Percentiles rank a stretch among this genome's conserved stretches.
phyloP scores from a whole-genome alignment of 2,888 invertebrate species.

The Cyrtodaria siliqua region DNA sequence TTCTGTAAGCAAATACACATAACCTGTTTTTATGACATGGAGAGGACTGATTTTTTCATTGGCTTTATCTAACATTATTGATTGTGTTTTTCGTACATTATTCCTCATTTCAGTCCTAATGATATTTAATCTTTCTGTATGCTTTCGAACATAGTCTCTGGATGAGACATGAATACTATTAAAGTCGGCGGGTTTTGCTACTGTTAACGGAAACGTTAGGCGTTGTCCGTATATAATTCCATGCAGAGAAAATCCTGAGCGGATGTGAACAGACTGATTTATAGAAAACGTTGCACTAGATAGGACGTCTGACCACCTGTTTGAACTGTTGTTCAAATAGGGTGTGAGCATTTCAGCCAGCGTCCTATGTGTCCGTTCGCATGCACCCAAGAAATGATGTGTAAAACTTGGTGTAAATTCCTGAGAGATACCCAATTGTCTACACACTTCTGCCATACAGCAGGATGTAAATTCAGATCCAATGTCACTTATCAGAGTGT shows the following conservation, averaged over 20 bases:
- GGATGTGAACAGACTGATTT: slow-evolving; percentile 32
- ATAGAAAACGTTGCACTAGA: slow-evolving; percentile 35
- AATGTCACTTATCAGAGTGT: slow-evolving; percentile 31
- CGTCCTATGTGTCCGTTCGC: slow-evolving; percentile 42
- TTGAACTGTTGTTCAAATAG: slow-evolving; percentile 30
- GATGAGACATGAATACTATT: slow-evolving; percentile 19
- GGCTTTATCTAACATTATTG: slow-evolving; percentile 8
- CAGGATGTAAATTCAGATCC: slow-evolving; percentile 48
- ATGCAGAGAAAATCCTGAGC: slow-evolving; percentile 40
- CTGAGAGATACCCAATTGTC: slow-evolving; percentile 38
- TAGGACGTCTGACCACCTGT: slow-evolving; percentile 29
- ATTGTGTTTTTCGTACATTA: background rate
- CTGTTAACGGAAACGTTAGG: slow-evolving; percentile 38
- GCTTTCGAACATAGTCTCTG: slow-evolving; percentile 21
- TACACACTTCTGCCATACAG: slow-evolving; percentile 43
- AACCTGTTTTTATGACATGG: slow-evolving; percentile 10
- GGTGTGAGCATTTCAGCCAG: slow-evolving; percentile 42
- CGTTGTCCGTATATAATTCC: slow-evolving; percentile 43
- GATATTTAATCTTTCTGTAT: slow-evolving; percentile 1
- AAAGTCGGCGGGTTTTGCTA: slow-evolving; percentile 24
- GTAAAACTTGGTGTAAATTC: slow-evolving; percentile 8
- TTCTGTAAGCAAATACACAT: slow-evolving; percentile 20
- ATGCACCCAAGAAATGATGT: slow-evolving; percentile 21
- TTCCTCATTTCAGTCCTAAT: background rate
- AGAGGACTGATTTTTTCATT: slow-evolving; percentile 17